Base-by-base conservation (phyloP, 2,888 invertebrate genomes). In the Linhomoeus sp. region DNA sequence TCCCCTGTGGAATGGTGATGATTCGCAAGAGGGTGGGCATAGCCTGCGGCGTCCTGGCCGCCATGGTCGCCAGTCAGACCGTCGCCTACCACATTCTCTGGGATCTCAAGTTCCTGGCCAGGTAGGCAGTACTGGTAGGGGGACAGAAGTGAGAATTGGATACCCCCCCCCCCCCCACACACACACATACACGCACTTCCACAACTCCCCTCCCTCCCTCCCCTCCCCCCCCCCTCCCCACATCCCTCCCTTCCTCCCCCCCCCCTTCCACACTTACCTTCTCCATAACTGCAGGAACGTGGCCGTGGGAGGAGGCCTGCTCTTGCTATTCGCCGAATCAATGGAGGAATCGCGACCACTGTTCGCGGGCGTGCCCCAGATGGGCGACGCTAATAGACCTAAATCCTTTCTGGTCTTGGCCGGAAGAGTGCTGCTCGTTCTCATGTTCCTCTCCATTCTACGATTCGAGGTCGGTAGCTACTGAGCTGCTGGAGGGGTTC, bases 401-500 rank as follows among this genome's bases (percentile, higher is more conserved):
- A 92, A 92, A 71, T 86, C 83, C 58, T 86, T 90, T 68, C 75
- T 97, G 65, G 90, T 94, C 71, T 74, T 99, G 35, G 85, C 87
- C 47, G 97, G 97, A 36, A 77, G 97, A 56, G 77, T 94, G 54
- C 75, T 97, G 47, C 74, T 99, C 48, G 90, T 94, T 24, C 90
- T 97, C 69, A 99, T 99, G 97, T 97, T 97, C 68, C 76, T 90
- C 61, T 92, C 92, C 15, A 15, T 33, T n/a, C n/a, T n/a, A n/a
- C n/a, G n/a, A n/a, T n/a, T n/a, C n/a, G n/a, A n/a, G n/a, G n/a
- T n/a, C n/a, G n/a, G n/a, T n/a, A n/a, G n/a, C n/a, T n/a, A n/a
- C n/a, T n/a, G n/a, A n/a, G n/a, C n/a, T n/a, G n/a, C n/a, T n/a
- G n/a, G n/a, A n/a, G n/a, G n/a, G n/a, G n/a, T n/a, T n/a, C n/a